Evolutionary conservation across 2,113 vertebrate genomes (phyloP).

Genomic region (Sisor rabdophorus): DNA sequence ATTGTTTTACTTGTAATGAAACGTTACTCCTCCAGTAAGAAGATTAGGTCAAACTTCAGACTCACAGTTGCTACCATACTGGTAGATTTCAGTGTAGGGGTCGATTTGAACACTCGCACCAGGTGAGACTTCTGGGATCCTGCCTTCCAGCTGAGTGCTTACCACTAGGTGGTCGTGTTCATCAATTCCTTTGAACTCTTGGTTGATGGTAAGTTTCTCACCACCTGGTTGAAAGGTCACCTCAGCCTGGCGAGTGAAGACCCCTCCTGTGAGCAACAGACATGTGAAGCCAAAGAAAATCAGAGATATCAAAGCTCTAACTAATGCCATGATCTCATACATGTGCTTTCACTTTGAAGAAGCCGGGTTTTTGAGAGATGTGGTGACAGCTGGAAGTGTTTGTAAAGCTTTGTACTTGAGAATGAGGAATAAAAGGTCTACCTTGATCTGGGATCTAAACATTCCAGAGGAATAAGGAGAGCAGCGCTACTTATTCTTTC

Average conservation of each 20-base stretch:
- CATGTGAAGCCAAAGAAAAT: slow-evolving; percentile 7
- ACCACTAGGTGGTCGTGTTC: slow-evolving; percentile 90
- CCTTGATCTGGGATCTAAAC: neutral
- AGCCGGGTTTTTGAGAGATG: neutral
- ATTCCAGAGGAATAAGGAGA: neutral
- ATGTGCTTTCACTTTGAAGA: slow-evolving; percentile 30
- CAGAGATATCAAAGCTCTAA: neutral
- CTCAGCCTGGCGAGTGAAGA: slow-evolving; percentile 81
- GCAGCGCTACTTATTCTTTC: neutral
- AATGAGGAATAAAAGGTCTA: neutral
- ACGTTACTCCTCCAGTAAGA: slow-evolving; percentile 48
- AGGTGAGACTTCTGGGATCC: slow-evolving; percentile 70
- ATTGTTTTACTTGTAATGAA: no score
- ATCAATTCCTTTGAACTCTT: slow-evolving; percentile 85
- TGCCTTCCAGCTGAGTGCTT: slow-evolving; percentile 82
- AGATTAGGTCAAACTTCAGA: neutral
- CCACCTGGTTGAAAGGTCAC: slow-evolving; percentile 80
- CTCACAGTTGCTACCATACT: slow-evolving; percentile 78
- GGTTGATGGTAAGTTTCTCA: slow-evolving; percentile 78
- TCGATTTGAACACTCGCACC: slow-evolving; percentile 77
- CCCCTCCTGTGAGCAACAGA: slow-evolving; percentile 70
- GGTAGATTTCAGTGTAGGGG: slow-evolving; percentile 85
- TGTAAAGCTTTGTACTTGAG: slow-evolving; percentile 2
- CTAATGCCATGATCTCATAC: neutral
- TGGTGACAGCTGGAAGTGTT: slow-evolving; percentile 34